A percentile compares a stretch with the other conserved stretches of the same genome.
phyloP scores from a whole-genome alignment of 2,113 vertebrate genomes.

The Miniopterus natalensis region DNA sequence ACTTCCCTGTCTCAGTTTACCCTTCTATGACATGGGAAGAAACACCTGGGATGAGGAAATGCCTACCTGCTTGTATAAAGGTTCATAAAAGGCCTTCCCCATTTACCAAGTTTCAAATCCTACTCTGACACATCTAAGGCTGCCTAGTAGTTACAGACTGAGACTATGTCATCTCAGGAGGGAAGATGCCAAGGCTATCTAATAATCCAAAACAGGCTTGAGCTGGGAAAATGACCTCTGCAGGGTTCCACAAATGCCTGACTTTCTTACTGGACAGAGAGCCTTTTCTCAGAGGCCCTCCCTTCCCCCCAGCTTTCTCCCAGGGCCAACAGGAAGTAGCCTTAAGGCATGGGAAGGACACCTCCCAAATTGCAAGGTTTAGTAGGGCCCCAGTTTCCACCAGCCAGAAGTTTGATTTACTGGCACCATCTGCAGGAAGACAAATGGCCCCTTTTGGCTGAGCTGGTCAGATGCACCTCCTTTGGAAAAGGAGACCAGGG shows the following conservation, averaged over 20 bases:
- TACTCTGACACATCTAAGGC: background rate
- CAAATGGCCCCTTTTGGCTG: slow-evolving; percentile 75
- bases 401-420: slow-evolving; percentile 79
- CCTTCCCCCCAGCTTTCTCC: background rate
- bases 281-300: background rate
- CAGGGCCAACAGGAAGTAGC: slow-evolving; percentile 38
- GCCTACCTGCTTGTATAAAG: slow-evolving; percentile 29
- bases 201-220: background rate
- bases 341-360: slow-evolving; percentile 57
- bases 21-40: slow-evolving; percentile 48
- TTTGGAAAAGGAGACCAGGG: background rate
- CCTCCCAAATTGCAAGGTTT: slow-evolving; percentile 68
- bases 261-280: slow-evolving; percentile 32
- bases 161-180: background rate
- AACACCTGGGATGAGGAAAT: background rate
- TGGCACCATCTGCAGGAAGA: slow-evolving; percentile 68
- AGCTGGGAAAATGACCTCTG: slow-evolving; percentile 20
- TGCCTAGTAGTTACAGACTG: background rate
- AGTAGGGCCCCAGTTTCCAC: slow-evolving; percentile 64
- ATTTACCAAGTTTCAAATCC: background rate
- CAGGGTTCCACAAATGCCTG: background rate
- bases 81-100: slow-evolving; percentile 24
- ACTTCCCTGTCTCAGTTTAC: slow-evolving; percentile 35
- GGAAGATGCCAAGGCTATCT: background rate
- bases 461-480: background rate